A percentile compares a stretch with the other conserved stretches of the same genome.
These are phyloP conservation scores for Calosoma granatense DNA, from an alignment of 1,140 invertebrate genomes.

Conservation along the genomic window DNA sequence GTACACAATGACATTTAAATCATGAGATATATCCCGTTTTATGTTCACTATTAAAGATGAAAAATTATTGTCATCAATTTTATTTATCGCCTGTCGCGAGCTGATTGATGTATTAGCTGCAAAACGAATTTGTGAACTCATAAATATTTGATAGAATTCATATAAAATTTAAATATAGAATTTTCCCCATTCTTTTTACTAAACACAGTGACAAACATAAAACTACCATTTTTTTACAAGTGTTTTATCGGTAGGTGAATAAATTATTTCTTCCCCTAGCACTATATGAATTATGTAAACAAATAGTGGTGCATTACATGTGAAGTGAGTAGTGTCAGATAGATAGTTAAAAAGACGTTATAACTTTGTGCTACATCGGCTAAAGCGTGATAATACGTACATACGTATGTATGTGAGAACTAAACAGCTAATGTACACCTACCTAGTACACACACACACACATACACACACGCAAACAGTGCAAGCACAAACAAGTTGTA, in stretches of 20 bases:
- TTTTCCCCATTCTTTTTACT: not conserved
- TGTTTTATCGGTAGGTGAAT: not conserved
- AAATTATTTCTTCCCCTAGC: not conserved
- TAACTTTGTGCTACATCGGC: not conserved
- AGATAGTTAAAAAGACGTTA: too few relatives aligned
- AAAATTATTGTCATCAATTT: not conserved
- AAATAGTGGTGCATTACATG: not conserved
- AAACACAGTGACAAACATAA: not conserved
- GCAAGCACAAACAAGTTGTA: not conserved
- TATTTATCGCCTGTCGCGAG: not conserved
- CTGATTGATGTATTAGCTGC: not conserved
- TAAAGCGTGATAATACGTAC: not conserved
- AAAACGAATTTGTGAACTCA: too few relatives aligned
- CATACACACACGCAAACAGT: not conserved
- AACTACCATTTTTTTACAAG: not conserved
- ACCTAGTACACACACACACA: too few relatives aligned
- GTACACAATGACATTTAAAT: not conserved
- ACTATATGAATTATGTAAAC: not conserved
- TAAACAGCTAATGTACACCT: too few relatives aligned
- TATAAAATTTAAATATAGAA: not conserved
- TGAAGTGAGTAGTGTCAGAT: too few relatives aligned
- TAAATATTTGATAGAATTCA: not conserved
- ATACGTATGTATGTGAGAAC: not conserved
- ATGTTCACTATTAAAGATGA: not conserved
- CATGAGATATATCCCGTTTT: not conserved